Base-by-base conservation (phyloP, 1,140 invertebrate genomes). In the Charaxes varanes region DNA sequence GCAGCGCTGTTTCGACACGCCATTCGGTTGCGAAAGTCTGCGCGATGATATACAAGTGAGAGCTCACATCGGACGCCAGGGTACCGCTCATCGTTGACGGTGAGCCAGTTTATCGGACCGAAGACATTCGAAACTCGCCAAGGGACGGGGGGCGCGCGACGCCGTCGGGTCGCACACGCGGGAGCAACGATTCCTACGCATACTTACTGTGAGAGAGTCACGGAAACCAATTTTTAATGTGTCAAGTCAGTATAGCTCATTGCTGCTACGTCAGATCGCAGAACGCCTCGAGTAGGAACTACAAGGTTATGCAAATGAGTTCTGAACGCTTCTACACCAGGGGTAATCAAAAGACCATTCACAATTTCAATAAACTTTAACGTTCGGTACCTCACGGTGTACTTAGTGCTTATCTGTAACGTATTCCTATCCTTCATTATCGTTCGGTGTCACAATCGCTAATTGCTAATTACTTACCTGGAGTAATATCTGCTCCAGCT, bases 331-430 rank as follows among this genome's bases (percentile, higher is more conserved):
- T 85, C 67, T 85, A 84, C 70, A 83, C 79, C 53, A 82, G 82
- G 71, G 71, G 71, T 76, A 84, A 85, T 70, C 82, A 77, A 82
- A 84, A 84, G 72, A 84, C 81, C 78, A 85, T 85, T 68, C 82
- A 85, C 49, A 85, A 85, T 66, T 85, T 85, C 52, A 85, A 85
- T 81, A 85, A 85, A 81, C 84, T 85, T 84, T 85, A 85, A 85
- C 82, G 63, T 70, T 66, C 52, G 42, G 58, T 65, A 53, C 27
- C 31, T 55, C 40, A 46, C 61, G 57, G 52, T 71, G 67, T 80
- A 60, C 62, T 53, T 61, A 74, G 74, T 78, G 69, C 62, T 80
- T 73, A 77, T 81, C 70, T 72, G 28, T 57, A 53, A 78, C 59
- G 55, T 72, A 73, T 74, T 61, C 58, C 61, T 70, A 58, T 63